Conservation (phyloP, 1,140 invertebrate genomes). For the Dreissena rostriformis region DNA sequence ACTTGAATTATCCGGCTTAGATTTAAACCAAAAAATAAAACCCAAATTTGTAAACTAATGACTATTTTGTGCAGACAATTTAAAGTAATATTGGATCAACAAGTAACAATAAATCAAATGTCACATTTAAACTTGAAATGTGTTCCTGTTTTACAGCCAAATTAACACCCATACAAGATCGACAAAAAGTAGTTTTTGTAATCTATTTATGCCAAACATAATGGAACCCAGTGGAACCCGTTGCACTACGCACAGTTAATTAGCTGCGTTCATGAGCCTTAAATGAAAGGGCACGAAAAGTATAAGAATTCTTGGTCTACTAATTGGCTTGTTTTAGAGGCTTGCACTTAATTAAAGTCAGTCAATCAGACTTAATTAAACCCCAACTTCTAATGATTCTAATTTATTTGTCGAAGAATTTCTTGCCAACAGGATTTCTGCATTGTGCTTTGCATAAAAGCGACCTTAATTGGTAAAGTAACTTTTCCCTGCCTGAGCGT, state of each 20-base stretch:
- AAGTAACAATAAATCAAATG: no score
- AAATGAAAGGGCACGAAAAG: constrained; percentile 55
- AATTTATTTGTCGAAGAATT: constrained; percentile 23
- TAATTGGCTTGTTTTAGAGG: constrained; percentile 58
- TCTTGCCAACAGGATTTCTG: neutral
- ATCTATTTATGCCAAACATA: constrained; percentile 45
- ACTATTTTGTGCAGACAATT: no score
- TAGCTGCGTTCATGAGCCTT: constrained; percentile 53
- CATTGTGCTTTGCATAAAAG: neutral
- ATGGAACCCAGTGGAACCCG: constrained; percentile 41
- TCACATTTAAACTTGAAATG: no score
- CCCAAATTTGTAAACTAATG: no score
- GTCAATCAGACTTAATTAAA: constrained; percentile 59
- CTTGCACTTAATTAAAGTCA: constrained; percentile 50
- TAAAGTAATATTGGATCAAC: no score
- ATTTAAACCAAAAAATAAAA: no score
- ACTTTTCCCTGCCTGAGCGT: neutral
- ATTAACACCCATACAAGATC: no score
- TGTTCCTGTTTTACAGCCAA: no score
- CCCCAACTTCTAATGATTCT: constrained; percentile 26
- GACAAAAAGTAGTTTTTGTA: no score
- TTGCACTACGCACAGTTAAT: constrained; percentile 52
- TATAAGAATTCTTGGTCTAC: constrained; percentile 43
- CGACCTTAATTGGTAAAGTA: neutral
- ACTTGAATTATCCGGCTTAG: no score